These are phyloP conservation scores for Hypomesus transpacificus DNA, from an alignment of 2,113 vertebrate genomes.

Conservation along the genomic window DNA sequence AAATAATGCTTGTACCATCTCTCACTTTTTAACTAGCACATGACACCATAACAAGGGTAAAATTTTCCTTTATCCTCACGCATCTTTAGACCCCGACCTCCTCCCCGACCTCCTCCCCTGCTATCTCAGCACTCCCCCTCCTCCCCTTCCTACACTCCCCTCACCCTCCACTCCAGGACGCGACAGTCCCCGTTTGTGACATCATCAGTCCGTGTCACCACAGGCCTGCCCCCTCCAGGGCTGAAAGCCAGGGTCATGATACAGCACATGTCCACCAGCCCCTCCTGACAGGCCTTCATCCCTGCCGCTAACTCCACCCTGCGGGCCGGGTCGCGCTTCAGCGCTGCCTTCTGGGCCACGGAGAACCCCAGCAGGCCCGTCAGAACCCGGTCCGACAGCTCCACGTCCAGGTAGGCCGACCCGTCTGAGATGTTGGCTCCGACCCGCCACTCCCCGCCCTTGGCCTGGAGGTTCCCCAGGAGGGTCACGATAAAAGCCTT, in stretches of 20 bases:
- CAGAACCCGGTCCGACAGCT: slow-evolving; percentile 83
- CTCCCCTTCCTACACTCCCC: slow-evolving; percentile 53
- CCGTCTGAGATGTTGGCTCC: slow-evolving; percentile 89
- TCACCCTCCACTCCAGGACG: slow-evolving; percentile 73
- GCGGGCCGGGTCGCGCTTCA: slow-evolving; percentile 77
- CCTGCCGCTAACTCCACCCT: slow-evolving; percentile 73
- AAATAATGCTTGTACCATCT: too few species aligned
- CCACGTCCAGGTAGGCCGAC: slow-evolving; percentile 85
- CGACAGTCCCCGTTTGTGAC: slow-evolving; percentile 65
- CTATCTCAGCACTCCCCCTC: background rate
- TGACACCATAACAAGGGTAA: too few species aligned
- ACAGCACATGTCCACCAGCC: slow-evolving; percentile 91
- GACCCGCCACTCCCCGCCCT: slow-evolving; percentile 76
- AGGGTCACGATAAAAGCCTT: slow-evolving; percentile 98
- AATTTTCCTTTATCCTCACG: background rate
- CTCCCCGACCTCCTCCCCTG: background rate
- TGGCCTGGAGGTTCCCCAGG: slow-evolving; percentile 81
- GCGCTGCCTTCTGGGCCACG: slow-evolving; percentile 75
- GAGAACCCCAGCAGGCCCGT: slow-evolving; percentile 87
- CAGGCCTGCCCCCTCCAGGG: slow-evolving; percentile 64
- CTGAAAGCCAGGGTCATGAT: slow-evolving; percentile 82
- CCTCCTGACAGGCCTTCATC: slow-evolving; percentile 82
- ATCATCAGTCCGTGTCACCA: slow-evolving; percentile 74
- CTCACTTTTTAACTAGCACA: too few species aligned
- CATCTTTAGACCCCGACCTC: background rate